Percentiles rank a stretch among this genome's conserved stretches.
phyloP scores from a whole-genome alignment of 2,113 vertebrate species.

The Thryonomys swinderianus region DNA sequence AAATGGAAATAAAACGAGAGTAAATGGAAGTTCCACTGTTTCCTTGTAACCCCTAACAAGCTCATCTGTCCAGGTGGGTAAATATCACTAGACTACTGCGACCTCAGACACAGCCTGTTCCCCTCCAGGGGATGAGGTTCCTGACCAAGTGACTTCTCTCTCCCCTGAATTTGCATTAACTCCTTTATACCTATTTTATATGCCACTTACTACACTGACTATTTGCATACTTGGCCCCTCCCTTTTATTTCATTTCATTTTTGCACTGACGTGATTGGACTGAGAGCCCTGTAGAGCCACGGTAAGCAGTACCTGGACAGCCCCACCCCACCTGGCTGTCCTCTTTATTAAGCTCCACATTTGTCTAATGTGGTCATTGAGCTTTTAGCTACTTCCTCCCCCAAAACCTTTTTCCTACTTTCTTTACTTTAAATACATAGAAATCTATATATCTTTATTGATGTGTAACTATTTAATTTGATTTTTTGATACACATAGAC shows the following conservation, averaged over 20 bases:
- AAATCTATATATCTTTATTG: not conserved
- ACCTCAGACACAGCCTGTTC: not conserved
- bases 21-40: not conserved
- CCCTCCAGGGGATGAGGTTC: too few relatives aligned
- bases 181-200: not conserved
- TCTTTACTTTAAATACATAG: not conserved
- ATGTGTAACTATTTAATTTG: not conserved
- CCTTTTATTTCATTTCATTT: not conserved
- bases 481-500: not conserved
- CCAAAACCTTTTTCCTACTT: not conserved
- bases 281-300: not conserved
- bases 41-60: not conserved
- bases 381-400: not conserved
- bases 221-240: not conserved
- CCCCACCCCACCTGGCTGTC: not conserved
- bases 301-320: rapidly evolving
- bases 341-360: not conserved
- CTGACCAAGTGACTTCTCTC: not conserved
- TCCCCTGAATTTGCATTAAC: not conserved
- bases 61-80: too few relatives aligned
- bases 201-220: not conserved
- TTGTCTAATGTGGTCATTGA: not conserved
- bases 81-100: not conserved
- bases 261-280: not conserved
- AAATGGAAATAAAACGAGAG: not conserved